Conservation (phyloP, 2,113 vertebrate species). For the Trinectes maculatus region DNA sequence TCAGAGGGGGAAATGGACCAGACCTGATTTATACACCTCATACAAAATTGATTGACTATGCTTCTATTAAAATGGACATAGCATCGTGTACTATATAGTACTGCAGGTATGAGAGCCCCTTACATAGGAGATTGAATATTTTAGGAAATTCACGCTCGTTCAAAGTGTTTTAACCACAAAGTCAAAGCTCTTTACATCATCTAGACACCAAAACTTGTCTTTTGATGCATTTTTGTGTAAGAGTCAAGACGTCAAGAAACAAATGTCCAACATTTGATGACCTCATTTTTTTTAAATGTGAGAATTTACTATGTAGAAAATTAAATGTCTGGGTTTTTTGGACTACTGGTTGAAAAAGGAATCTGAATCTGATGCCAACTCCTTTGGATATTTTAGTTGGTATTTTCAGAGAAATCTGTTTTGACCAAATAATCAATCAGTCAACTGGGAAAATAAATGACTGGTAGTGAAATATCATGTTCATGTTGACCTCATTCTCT, state of each 20-base stretch:
- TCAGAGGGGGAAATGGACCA: constrained; percentile 5
- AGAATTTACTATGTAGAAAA: neutral
- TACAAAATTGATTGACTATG: constrained; percentile 30
- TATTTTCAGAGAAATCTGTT: too few species aligned
- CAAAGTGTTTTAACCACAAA: neutral
- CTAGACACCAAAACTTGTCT: neutral
- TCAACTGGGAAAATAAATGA: neutral
- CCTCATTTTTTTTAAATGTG: neutral
- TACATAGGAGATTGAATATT: too few species aligned
- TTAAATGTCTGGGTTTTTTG: neutral
- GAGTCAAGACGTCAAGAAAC: neutral
- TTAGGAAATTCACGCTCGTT: neutral
- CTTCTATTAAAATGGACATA: constrained; percentile 9
- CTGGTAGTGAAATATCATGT: too few species aligned
- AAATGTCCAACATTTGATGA: neutral
- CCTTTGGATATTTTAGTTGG: neutral
- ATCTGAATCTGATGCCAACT: neutral
- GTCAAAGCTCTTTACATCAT: neutral
- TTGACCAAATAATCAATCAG: neutral
- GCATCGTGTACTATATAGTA: neutral
- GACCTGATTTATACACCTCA: constrained; percentile 25
- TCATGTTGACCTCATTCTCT: too few species aligned
- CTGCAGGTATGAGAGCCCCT: neutral
- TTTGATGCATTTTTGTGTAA: neutral
- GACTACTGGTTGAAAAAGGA: neutral